phyloP scores from a whole-genome alignment of 1,140 invertebrate genomes.

The Drosophila carrolli region DNA sequence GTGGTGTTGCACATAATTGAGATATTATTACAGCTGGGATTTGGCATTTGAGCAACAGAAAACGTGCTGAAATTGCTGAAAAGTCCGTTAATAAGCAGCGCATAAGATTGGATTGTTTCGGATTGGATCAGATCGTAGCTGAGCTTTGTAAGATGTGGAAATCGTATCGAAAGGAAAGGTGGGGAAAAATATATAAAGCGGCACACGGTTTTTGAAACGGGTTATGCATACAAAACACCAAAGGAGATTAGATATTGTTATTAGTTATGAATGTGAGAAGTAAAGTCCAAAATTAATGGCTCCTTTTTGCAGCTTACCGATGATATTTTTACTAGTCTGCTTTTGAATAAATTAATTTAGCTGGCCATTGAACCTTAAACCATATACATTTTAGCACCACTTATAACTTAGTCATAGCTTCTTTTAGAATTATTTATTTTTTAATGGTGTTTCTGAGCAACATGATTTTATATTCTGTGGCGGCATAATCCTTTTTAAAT shows the following conservation, averaged over 20 bases:
- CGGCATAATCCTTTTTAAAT: background rate
- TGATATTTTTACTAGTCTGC: no score
- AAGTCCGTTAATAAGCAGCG: constrained; percentile 61
- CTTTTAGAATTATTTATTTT: background rate
- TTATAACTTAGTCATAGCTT: no score
- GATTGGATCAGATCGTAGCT: constrained; percentile 15
- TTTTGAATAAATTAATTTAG: background rate
- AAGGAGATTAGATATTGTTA: background rate
- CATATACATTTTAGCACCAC: background rate
- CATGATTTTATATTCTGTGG: background rate
- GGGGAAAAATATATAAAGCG: background rate
- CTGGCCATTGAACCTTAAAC: background rate
- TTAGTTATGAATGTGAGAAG: background rate
- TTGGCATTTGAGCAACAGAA: constrained; percentile 57
- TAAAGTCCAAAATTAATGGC: background rate
- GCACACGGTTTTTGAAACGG: background rate
- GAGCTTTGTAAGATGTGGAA: constrained; percentile 18
- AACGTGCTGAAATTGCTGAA: constrained; percentile 71
- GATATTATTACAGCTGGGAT: constrained; percentile 71
- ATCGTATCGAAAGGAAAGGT: constrained; percentile 18
- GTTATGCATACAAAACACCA: background rate
- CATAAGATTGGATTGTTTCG: constrained; percentile 28
- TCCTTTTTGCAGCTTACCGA: background rate
- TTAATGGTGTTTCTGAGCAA: no score
- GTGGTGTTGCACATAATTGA: constrained; percentile 66